Percentiles rank a stretch among this genome's conserved stretches.
Conservation (phyloP, 2,797 vertebrate genomes). For the Australoheros facetus region DNA sequence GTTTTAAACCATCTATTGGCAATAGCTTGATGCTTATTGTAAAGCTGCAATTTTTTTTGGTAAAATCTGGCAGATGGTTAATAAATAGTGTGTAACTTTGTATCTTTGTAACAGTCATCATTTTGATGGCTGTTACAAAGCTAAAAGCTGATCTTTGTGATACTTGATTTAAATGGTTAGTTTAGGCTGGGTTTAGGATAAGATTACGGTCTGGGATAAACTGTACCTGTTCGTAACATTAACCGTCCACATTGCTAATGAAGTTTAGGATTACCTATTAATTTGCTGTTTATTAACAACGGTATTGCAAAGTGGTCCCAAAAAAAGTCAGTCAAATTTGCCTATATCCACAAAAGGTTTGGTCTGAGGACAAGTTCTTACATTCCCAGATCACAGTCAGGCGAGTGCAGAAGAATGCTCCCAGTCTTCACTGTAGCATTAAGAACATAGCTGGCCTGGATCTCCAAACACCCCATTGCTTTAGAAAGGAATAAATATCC, state of each 20-base stretch:
- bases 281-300: not conserved
- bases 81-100: not conserved
- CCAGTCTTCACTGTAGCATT: conserved; percentile 59
- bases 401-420: conserved; percentile 59
- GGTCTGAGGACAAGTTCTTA: conserved; percentile 34
- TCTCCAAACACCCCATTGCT: conserved; percentile 80
- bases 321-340: conserved; percentile 27
- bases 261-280: not conserved
- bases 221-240: not conserved
- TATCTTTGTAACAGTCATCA: not conserved
- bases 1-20: not conserved
- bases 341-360: conserved; percentile 42
- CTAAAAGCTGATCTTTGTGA: not conserved
- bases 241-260: not conserved
- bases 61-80: not conserved
- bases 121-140: not conserved
- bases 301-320: not conserved
- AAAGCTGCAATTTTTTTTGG: not conserved
- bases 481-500: conserved; percentile 82
- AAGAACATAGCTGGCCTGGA: conserved; percentile 72
- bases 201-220: not conserved
- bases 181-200: not conserved
- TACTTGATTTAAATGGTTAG: not conserved
- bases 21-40: not conserved
- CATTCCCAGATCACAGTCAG: conserved; percentile 29